Conservation (phyloP, 2,888 invertebrate species). For the Andrena haemorrhoa region DNA sequence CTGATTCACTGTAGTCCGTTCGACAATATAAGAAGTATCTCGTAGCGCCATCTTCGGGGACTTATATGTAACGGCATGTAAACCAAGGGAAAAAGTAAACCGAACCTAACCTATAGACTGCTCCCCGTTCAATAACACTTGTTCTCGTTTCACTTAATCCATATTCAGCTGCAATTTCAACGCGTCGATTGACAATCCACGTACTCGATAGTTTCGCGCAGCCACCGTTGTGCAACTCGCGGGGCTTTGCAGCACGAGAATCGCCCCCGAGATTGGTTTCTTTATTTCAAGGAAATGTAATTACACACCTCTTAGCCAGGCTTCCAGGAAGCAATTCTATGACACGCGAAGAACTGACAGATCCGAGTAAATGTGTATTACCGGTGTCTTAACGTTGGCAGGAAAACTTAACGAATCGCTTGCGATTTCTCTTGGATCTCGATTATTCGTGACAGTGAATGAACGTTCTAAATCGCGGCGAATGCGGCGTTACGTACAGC, state of each 20-base stretch:
- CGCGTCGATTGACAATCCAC: background rate
- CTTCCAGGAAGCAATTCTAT: slow-evolving; percentile 43
- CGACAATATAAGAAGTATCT: no score
- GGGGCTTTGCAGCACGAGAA: background rate
- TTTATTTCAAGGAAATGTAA: slow-evolving; percentile 57
- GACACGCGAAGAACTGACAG: slow-evolving; percentile 34
- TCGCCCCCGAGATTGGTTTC: background rate
- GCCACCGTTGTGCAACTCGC: slow-evolving; percentile 41
- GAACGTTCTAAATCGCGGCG: slow-evolving; percentile 4
- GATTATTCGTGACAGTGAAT: slow-evolving; percentile 12
- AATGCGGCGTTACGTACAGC: slow-evolving; percentile 14
- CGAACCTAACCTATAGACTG: no score
- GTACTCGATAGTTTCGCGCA: slow-evolving; percentile 9
- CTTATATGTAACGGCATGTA: no score
- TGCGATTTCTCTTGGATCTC: slow-evolving; percentile 40
- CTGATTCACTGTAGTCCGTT: no score
- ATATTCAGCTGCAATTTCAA: slow-evolving; percentile 16
- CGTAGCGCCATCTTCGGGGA: no score
- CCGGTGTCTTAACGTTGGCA: slow-evolving; percentile 13
- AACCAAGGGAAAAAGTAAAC: no score
- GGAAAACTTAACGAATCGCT: slow-evolving; percentile 26
- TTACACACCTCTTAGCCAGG: slow-evolving; percentile 45
- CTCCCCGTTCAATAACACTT: background rate
- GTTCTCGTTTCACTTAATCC: background rate
- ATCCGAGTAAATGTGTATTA: slow-evolving; percentile 21